These are phyloP conservation scores for Megamerina dolium DNA, from an alignment of 2,888 invertebrate species.

Conservation along the genomic window DNA sequence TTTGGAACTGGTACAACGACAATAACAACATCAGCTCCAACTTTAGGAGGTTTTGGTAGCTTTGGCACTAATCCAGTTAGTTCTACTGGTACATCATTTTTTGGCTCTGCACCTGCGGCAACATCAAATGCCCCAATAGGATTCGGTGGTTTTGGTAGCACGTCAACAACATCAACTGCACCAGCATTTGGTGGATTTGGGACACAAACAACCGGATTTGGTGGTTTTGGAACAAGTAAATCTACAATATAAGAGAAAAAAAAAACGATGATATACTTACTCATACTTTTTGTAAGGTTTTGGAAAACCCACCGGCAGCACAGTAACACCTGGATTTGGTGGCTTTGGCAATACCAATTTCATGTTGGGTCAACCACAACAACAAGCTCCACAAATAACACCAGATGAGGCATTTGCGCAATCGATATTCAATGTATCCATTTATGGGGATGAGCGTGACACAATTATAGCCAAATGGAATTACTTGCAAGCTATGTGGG, in stretches of 20 bases:
- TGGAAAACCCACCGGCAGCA: conserved; percentile 42
- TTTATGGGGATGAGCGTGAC: conserved; percentile 94
- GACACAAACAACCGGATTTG: conserved; percentile 43
- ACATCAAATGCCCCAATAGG: conserved; percentile 44
- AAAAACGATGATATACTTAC: too few species aligned
- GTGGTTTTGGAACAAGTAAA: conserved; percentile 47
- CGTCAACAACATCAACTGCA: conserved; percentile 44
- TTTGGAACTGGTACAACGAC: conserved; percentile 27
- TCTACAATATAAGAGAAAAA: neutral
- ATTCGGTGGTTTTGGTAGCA: conserved; percentile 49
- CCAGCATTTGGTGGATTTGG: conserved; percentile 51
- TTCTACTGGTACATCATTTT: conserved; percentile 29
- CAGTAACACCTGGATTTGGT: conserved; percentile 50
- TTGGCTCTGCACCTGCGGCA: conserved; percentile 45
- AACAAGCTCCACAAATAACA: conserved; percentile 53
- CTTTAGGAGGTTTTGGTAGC: conserved; percentile 31
- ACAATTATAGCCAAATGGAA: conserved; percentile 92
- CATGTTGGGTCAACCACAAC: conserved; percentile 48
- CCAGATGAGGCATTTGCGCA: conserved; percentile 67
- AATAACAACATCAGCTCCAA: conserved; percentile 33
- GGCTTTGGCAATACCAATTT: conserved; percentile 53
- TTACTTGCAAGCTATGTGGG: conserved; percentile 67
- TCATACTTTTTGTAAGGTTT: conserved; percentile 34
- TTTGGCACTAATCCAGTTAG: conserved; percentile 44
- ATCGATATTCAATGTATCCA: conserved; percentile 69